These are phyloP conservation scores for Protobothrops flavoviridis DNA, from an alignment of 2,113 vertebrate genomes.

Conservation along the genomic window DNA sequence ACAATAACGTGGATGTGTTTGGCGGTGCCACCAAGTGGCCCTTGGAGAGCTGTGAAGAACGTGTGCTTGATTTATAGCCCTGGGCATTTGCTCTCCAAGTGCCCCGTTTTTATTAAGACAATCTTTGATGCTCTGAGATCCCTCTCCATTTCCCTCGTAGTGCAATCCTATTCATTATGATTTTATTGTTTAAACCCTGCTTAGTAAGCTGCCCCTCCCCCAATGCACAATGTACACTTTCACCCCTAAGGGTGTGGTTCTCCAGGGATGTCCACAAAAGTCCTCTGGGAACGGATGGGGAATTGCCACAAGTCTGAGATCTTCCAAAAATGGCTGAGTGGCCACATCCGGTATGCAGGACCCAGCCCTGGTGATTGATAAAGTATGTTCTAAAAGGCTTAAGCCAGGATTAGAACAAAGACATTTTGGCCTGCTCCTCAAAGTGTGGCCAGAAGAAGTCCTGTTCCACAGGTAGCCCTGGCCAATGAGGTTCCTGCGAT, in stretches of 20 bases:
- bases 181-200: conserved; percentile 9
- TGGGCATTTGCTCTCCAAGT: conserved; percentile 42
- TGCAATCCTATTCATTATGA: background rate
- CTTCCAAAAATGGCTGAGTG: background rate
- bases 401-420: background rate
- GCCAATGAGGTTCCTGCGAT: background rate
- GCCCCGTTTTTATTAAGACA: conserved; percentile 58
- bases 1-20: conserved; percentile 91
- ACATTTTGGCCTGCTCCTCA: background rate
- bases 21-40: conserved; percentile 92
- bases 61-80: conserved; percentile 88
- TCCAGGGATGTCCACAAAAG: no score
- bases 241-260: background rate
- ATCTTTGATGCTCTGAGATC: conserved; percentile 57
- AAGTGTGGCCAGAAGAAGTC: background rate
- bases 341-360: background rate
- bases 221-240: background rate
- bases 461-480: no score
- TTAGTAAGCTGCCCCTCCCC: background rate
- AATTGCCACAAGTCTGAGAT: background rate
- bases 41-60: conserved; percentile 92
- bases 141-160: background rate
- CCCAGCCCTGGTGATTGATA: background rate
- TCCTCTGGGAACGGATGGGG: background rate
- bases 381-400: background rate